Evolutionary conservation across 2,113 vertebrate genomes (phyloP).

Genomic region (Anhinga anhinga): DNA sequence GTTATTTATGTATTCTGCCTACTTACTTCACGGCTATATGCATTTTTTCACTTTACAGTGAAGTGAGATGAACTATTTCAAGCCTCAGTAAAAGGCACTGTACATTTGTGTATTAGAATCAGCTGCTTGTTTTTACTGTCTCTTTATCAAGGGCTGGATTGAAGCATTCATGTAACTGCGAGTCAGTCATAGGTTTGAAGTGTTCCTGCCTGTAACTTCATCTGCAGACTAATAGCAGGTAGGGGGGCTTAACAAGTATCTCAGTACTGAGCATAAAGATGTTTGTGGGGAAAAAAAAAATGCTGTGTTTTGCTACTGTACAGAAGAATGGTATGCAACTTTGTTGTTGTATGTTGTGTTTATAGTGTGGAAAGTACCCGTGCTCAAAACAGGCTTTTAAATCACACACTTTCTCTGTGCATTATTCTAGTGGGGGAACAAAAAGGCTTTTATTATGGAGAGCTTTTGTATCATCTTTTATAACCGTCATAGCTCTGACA

Average conservation of each 20-base stretch:
- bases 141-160: background rate
- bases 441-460: background rate
- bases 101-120: background rate
- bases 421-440: background rate
- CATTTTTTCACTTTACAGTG: background rate
- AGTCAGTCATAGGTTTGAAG: background rate
- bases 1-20: background rate
- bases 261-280: background rate
- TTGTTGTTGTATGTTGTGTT: background rate
- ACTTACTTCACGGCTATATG: background rate
- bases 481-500: background rate
- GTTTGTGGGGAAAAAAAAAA: background rate
- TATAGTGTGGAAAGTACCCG: background rate
- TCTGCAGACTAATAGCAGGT: background rate
- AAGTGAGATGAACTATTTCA: background rate
- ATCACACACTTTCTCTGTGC: background rate
- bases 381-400: background rate
- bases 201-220: background rate
- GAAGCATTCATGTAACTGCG: background rate
- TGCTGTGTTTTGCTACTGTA: no score
- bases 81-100: background rate
- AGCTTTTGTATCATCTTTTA: background rate
- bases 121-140: background rate
- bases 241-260: background rate
- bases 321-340: background rate